Base-by-base conservation (phyloP, 2,113 vertebrate species). In the Noturus placidus region DNA sequence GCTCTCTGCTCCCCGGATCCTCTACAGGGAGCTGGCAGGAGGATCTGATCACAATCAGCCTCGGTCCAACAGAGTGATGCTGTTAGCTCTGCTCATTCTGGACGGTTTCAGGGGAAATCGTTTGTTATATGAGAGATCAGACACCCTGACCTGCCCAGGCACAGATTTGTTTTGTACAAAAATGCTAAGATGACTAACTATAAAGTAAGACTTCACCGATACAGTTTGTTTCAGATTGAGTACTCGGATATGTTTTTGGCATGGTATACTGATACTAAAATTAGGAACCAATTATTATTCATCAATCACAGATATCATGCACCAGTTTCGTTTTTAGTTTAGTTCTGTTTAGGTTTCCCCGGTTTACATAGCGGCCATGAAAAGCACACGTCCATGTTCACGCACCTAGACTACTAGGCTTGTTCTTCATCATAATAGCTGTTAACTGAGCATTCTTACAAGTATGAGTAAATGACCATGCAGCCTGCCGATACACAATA, bases 41-140 rank as follows among this genome's bases (percentile, higher is more conserved):
- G 56, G 52, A 84, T 82, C 87, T 80, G 89, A 90, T 90, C 74
- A 54, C 82, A 87, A 88, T 88, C 87, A 76, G 80, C 33, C 85
- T 57, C 22, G 67, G 52, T 25, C 3, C 33, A 88, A 88, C 77
- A 85, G 76, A 87, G 65, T 65, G 42, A 81, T 86, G 72, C 69
- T 82, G 83, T 88, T 54, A 86, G 69, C 77, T 85, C 35, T 2
- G 76, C 46, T 59, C 52, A 35, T 27, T 52, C 13, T 74, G 65
- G 38, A 83, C 0, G 5, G 20, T 35, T 35, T 30, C 27, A 2
- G 30, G 19, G 35, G 19, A 38, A 17, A 20, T 69, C 65, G n/a
- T 76, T 52, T 77, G 20, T 77, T 77, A 17, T 20, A 77, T 52
- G 81, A 63, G 42, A n/a, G 56, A 13, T 83, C 86, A 61, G 38